Evolutionary conservation across 2,113 vertebrate genomes (phyloP).

Genomic region (Lophura nycthemera): DNA sequence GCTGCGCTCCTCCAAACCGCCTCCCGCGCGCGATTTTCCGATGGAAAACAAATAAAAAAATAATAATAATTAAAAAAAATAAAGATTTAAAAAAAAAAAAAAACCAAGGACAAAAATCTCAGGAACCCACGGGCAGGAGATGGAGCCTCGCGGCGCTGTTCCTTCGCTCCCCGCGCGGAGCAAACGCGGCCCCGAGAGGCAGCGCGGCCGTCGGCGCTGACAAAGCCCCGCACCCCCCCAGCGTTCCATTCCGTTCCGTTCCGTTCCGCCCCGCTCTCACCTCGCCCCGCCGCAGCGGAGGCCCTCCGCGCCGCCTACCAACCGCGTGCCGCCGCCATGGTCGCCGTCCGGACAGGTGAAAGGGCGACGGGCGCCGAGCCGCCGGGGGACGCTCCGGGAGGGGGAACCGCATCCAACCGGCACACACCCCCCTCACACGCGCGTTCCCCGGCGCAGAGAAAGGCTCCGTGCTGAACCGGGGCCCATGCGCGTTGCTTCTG

Average conservation of each 20-base stretch:
- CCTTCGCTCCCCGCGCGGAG: too few relatives aligned
- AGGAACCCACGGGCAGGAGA: too few relatives aligned
- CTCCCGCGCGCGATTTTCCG: too few relatives aligned
- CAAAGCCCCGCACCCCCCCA: not conserved
- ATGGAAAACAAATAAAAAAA: too few relatives aligned
- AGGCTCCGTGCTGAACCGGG: not conserved
- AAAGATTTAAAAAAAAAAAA: too few relatives aligned
- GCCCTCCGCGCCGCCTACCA: not conserved
- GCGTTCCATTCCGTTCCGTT: too few relatives aligned
- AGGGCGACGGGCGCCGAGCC: not conserved
- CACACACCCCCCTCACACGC: constrained; percentile 8
- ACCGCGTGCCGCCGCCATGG: not conserved
- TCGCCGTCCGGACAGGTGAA: not conserved
- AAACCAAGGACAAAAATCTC: too few relatives aligned
- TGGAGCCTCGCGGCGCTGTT: too few relatives aligned
- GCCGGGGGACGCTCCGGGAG: not conserved
- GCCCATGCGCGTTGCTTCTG: constrained; percentile 50
- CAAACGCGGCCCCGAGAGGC: too few relatives aligned
- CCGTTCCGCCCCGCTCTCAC: not conserved
- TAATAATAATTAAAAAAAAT: too few relatives aligned
- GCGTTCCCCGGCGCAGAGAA: not conserved
- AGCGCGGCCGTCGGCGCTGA: too few relatives aligned
- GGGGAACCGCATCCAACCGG: not conserved
- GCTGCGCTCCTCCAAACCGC: too few relatives aligned
- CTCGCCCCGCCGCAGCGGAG: not conserved